Conservation (phyloP, 2,113 vertebrate species). For the Entomyzon cyanotis region DNA sequence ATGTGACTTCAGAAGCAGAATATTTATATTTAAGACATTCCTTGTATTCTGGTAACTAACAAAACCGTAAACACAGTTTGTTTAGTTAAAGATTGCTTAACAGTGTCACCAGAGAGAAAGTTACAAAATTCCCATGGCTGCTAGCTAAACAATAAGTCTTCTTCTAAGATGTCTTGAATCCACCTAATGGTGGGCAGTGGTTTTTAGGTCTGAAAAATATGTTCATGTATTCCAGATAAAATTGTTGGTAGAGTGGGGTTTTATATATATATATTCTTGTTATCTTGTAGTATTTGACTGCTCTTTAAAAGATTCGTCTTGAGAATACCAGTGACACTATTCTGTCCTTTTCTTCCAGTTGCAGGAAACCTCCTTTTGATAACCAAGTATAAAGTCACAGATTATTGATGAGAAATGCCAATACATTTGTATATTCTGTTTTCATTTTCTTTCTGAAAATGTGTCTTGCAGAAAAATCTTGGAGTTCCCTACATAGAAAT, state of each 20-base stretch:
- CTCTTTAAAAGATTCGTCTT: background rate
- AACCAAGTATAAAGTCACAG: constrained; percentile 7
- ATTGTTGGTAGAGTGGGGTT: background rate
- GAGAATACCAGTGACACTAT: background rate
- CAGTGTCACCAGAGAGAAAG: background rate
- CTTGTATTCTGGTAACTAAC: background rate
- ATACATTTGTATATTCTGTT: background rate
- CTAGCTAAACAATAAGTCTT: background rate
- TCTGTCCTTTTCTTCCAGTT: constrained; percentile 4
- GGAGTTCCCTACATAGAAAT: constrained; percentile 28
- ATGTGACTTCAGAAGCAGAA: background rate
- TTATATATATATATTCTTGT: background rate
- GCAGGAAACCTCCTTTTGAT: constrained; percentile 16
- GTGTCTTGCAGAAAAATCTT: constrained; percentile 21
- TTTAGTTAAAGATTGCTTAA: background rate
- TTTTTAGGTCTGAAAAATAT: background rate
- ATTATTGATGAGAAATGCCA: background rate
- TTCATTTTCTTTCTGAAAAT: background rate
- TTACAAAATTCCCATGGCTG: background rate
- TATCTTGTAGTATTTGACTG: background rate
- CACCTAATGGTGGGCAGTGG: background rate
- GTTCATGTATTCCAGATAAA: background rate
- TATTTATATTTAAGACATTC: background rate
- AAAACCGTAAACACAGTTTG: background rate
- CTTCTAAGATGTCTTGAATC: background rate